Evolutionary conservation across 2,797 vertebrate species (phyloP).

Genomic region (Orestias chungarensis): DNA sequence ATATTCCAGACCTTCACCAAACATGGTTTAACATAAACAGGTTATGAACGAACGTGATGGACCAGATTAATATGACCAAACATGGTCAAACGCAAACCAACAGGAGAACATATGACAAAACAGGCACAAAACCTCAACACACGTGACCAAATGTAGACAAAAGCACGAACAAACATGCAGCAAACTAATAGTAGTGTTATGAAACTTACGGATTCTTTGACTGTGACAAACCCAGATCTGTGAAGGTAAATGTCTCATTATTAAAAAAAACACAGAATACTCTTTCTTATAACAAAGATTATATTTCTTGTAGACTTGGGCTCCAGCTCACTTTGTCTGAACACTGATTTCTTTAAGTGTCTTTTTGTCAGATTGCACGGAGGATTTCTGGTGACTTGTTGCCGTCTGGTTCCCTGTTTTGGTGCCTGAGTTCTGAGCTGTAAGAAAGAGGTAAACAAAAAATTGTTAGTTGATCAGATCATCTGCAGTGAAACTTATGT

Average conservation of each 20-base stretch:
- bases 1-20: too few relatives aligned
- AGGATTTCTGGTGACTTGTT: constrained; percentile 31
- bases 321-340: constrained; percentile 78
- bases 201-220: constrained; percentile 78
- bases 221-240: constrained; percentile 69
- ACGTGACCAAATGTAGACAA: neutral
- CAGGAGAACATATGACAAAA: neutral
- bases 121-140: neutral
- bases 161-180: neutral
- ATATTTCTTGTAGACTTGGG: neutral
- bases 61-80: too few relatives aligned
- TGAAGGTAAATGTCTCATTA: constrained; percentile 8
- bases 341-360: constrained; percentile 48
- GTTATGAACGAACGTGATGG: neutral
- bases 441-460: neutral
- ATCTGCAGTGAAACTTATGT: neutral
- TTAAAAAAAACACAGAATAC: neutral
- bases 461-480: neutral
- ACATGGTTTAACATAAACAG: too few relatives aligned
- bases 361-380: constrained; percentile 40
- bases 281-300: neutral
- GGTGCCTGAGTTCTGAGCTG: constrained; percentile 48
- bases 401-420: constrained; percentile 29
- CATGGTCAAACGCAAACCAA: neutral
- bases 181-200: neutral